Evolutionary conservation across 2,888 invertebrate genomes (phyloP).

Genomic region (Rhodophaea formosa): DNA sequence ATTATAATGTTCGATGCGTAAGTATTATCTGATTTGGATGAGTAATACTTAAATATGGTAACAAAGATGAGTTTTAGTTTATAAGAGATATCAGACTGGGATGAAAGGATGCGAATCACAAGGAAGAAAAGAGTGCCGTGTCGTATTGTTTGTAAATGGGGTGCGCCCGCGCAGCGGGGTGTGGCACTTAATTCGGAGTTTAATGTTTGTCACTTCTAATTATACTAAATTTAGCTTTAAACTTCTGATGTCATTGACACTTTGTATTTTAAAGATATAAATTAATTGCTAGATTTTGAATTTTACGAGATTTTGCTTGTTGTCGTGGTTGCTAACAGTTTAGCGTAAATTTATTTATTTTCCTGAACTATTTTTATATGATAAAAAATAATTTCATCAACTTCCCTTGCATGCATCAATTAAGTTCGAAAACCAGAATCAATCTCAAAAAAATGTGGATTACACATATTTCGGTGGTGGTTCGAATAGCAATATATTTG

Average conservation of each 20-base stretch:
- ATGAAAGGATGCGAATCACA: slow-evolving; percentile 44
- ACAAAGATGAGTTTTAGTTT: slow-evolving; percentile 31
- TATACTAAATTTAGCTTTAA: neutral
- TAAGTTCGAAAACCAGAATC: no score
- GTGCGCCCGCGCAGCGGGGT: slow-evolving; percentile 56
- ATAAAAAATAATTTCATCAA: no score
- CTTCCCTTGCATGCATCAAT: no score
- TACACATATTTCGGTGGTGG: no score
- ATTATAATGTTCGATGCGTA: slow-evolving; percentile 64
- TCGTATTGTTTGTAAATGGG: slow-evolving; percentile 71
- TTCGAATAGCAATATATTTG: no score
- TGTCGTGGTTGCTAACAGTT: no score
- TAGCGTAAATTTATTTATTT: no score
- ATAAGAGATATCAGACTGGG: slow-evolving; percentile 33
- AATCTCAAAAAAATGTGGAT: no score
- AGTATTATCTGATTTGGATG: slow-evolving; percentile 72
- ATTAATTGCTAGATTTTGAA: neutral
- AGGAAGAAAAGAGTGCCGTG: slow-evolving; percentile 45
- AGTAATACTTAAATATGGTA: slow-evolving; percentile 48
- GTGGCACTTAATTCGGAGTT: slow-evolving; percentile 45
- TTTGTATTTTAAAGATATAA: neutral
- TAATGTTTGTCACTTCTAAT: slow-evolving; percentile 32
- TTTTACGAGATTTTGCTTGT: no score
- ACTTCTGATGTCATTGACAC: no score
- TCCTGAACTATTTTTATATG: no score